Evolutionary conservation across 2,888 invertebrate species (phyloP).

Genomic region (Ormyrus pomaceus): DNA sequence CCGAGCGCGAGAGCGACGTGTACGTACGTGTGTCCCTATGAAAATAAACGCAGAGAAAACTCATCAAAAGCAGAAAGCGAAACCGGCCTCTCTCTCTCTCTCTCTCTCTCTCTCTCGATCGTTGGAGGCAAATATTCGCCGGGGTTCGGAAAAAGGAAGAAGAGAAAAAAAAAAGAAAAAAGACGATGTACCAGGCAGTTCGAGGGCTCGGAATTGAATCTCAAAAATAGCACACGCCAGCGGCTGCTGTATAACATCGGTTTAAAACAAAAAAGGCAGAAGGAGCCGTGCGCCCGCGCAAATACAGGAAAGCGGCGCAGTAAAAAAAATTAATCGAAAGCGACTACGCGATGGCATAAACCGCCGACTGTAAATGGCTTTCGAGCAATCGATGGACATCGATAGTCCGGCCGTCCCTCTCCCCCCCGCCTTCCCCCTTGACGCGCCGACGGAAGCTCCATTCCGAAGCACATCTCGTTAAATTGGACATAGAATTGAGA

Average conservation of each 20-base stretch:
- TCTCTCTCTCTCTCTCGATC: no score
- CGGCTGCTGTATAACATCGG: not conserved
- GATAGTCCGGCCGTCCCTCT: slow-evolving; percentile 22
- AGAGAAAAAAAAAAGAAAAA: no score
- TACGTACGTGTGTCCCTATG: no score
- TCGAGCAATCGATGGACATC: slow-evolving; percentile 39
- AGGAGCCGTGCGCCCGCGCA: not conserved
- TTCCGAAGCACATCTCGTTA: slow-evolving; percentile 45
- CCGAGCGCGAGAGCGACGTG: no score
- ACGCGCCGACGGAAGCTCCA: slow-evolving; percentile 14
- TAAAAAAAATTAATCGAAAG: slow-evolving; percentile 47
- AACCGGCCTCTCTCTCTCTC: not conserved
- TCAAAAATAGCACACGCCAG: slow-evolving; percentile 22
- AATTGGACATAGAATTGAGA: slow-evolving; percentile 46
- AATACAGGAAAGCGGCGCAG: not conserved
- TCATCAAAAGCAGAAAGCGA: not conserved
- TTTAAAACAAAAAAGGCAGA: slow-evolving; percentile 10
- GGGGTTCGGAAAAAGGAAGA: no score
- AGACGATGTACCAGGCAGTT: no score
- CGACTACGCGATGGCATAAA: slow-evolving; percentile 24
- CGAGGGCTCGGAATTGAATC: slow-evolving; percentile 13
- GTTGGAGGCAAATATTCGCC: no score
- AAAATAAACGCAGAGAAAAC: not conserved
- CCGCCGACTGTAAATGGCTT: slow-evolving; percentile 41
- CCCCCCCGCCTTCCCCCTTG: not conserved